Conservation (phyloP, 2,888 invertebrate genomes). For the Idaea aversata region DNA sequence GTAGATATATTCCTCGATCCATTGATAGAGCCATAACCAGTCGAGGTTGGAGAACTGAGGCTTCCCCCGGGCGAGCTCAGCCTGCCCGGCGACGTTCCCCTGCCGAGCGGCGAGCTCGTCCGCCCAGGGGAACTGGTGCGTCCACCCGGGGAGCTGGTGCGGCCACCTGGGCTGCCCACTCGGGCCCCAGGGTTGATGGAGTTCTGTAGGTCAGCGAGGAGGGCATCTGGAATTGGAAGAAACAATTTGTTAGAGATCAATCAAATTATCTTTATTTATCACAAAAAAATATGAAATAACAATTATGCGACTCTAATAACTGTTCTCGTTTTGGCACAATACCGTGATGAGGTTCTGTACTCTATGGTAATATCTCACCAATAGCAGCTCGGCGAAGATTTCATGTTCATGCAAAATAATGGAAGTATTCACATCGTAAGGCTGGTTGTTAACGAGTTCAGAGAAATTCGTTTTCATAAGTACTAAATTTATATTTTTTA, state of each 20-base stretch:
- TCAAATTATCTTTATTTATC: no score
- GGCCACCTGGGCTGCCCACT: slow-evolving; percentile 65
- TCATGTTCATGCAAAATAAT: no score
- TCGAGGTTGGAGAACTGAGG: slow-evolving; percentile 76
- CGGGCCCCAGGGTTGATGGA: slow-evolving; percentile 87
- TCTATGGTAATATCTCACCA: no score
- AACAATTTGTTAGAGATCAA: background rate
- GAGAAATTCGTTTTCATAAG: no score
- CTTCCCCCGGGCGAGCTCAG: slow-evolving; percentile 72
- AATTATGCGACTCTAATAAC: no score
- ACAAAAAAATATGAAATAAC: no score
- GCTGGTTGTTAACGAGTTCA: no score
- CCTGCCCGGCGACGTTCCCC: slow-evolving; percentile 77
- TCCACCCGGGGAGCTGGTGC: slow-evolving; percentile 76
- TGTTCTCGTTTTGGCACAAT: no score
- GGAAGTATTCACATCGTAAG: no score
- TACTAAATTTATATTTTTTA: no score
- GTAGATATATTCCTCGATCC: slow-evolving; percentile 79
- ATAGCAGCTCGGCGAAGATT: no score
- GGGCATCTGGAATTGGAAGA: slow-evolving; percentile 88
- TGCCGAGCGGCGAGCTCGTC: slow-evolving; percentile 55
- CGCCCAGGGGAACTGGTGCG: slow-evolving; percentile 61
- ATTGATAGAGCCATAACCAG: slow-evolving; percentile 90
- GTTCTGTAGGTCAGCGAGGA: slow-evolving; percentile 97
- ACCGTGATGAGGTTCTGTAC: no score